These are phyloP conservation scores for Florisuga fusca DNA, from an alignment of 2,797 vertebrate species.

Conservation along the genomic window DNA sequence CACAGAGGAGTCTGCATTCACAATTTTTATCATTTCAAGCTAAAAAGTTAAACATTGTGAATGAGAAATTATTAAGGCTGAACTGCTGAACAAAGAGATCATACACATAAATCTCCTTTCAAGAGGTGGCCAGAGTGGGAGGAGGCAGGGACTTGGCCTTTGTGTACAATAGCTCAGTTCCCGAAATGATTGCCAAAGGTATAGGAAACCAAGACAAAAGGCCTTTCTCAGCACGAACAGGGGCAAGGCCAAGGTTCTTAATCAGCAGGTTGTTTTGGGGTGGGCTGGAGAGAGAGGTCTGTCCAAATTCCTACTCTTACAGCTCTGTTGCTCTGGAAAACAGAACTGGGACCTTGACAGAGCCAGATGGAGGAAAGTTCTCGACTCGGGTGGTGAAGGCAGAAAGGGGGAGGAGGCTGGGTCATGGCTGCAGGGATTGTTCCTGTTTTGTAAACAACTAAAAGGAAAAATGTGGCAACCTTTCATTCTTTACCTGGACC, in stretches of 20 bases:
- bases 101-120: rapidly evolving
- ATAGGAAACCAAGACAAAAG: background rate
- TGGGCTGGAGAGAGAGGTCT: background rate
- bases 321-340: background rate
- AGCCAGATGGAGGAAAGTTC: background rate
- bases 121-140: background rate
- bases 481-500: background rate
- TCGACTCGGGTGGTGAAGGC: background rate
- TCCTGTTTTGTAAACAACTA: background rate
- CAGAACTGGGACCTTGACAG: background rate
- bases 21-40: background rate
- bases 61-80: background rate
- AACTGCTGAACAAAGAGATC: background rate
- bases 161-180: constrained; percentile 2
- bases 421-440: background rate
- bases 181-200: background rate
- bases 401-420: background rate
- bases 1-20: background rate
- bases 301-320: background rate
- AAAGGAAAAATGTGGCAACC: background rate
- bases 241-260: constrained; percentile 17
- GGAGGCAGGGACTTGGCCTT: background rate
- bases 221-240: background rate
- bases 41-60: background rate
- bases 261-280: background rate